A percentile compares a stretch with the other conserved stretches of the same genome.
phyloP scores from a whole-genome alignment of 2,888 invertebrate species.

The Silvanus unidentatus region DNA sequence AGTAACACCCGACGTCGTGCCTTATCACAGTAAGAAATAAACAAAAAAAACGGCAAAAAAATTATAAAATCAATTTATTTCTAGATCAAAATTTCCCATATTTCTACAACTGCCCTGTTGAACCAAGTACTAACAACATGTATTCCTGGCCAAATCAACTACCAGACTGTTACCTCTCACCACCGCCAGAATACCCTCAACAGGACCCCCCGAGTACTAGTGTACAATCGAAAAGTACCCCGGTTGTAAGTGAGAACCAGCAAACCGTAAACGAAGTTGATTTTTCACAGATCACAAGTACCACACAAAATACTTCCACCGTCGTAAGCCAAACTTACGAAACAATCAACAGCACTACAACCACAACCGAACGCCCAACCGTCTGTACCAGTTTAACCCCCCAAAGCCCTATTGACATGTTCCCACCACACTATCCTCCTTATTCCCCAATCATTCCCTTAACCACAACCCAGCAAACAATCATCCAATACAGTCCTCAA shows the following conservation, averaged over 20 bases:
- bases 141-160: too few relatives aligned
- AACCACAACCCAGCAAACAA: conserved; percentile 9
- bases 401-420: conserved; percentile 21
- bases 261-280: too few relatives aligned
- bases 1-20: conserved; percentile 31
- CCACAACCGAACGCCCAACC: too few relatives aligned
- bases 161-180: neutral
- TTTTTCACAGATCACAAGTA: neutral
- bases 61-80: too few relatives aligned
- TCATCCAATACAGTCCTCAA: conserved; percentile 11
- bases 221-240: too few relatives aligned
- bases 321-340: neutral
- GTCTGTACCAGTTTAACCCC: too few relatives aligned
- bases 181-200: neutral
- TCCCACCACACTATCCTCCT: neutral
- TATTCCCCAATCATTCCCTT: conserved; percentile 25
- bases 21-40: conserved; percentile 31
- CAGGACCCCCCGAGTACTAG: too few relatives aligned
- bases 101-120: conserved; percentile 30
- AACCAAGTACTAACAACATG: conserved; percentile 5
- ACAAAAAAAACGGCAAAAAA: too few relatives aligned
- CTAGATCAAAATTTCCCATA: conserved; percentile 29
- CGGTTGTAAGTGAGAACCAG: too few relatives aligned
- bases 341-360: too few relatives aligned
- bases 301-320: neutral